Base-by-base conservation (phyloP, 2,888 invertebrate species). In the Troglohyphantes excavatus region DNA sequence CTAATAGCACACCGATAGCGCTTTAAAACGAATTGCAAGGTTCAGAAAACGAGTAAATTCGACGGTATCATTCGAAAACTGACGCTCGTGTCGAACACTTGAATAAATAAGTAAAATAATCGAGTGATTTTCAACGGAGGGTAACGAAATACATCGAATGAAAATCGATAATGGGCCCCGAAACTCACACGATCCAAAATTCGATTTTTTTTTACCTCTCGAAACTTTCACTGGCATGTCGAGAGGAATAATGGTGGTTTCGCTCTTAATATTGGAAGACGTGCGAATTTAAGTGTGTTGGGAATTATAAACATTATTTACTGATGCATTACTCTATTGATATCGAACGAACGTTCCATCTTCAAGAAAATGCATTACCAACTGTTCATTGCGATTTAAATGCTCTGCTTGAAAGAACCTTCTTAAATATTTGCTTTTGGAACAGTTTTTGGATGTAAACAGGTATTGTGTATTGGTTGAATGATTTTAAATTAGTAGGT, bases 1-100 rank as follows among this genome's bases (percentile, higher is more conserved):
- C 53, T 53, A 53, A 53, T 53, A n/a, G 17, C 26, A 33, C n/a
- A 68, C 39, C 19, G 1, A 27, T 72, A 46, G 72, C 26, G 39
- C 13, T 39, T 33, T 39, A 17, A 13, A 21, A 43, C 43, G 26
- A 43, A 43, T 72, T 3, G 13, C 13, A 27, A 7, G 46, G 2
- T 72, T 43, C 72, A 46, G 43, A 53, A 72, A 46, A 46, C n/a
- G 17, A 72, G 46, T 26, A 72, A 72, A 72, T 72, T 27, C 17
- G 13, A 72, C 17, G 26, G 1, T 27, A 43, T 6, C n/a, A 27
- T 72, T 46, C 23, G 43, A 11, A 3, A 11, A 21, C 7, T 1
- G 17, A 46, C 9, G 9, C 26, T 72, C 27, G 33, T 53, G 53
- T 17, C 33, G 33, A n/a, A n/a, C n/a, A n/a, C 1, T 39, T 39